phyloP scores from a whole-genome alignment of 2,888 invertebrate species.

The Microplitis manilae region DNA sequence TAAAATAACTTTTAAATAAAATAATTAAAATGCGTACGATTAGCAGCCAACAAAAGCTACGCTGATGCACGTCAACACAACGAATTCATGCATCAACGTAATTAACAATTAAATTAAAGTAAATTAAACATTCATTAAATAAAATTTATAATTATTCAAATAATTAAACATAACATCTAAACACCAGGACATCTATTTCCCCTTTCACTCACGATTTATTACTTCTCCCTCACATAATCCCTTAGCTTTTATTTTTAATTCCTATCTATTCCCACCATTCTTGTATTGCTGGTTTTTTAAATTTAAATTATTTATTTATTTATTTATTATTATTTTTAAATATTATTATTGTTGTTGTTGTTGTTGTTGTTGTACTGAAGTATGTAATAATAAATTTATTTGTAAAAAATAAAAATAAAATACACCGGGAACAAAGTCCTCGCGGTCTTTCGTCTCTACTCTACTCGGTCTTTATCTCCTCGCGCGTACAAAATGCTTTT shows the following conservation, averaged over 20 bases:
- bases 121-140: constrained; percentile 5
- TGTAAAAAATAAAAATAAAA: background rate
- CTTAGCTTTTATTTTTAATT: background rate
- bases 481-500: constrained; percentile 37
- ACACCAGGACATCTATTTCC: constrained; percentile 39
- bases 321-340: background rate
- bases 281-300: background rate
- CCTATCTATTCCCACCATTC: constrained; percentile 9
- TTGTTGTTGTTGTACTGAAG: background rate
- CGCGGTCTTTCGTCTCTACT: background rate
- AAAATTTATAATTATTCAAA: constrained; percentile 50
- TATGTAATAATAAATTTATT: too few species aligned
- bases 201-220: constrained; percentile 41
- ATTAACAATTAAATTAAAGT: constrained; percentile 3
- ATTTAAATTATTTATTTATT: background rate
- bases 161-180: constrained; percentile 49
- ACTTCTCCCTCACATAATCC: constrained; percentile 30
- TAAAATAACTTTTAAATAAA: constrained; percentile 2
- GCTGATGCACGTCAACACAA: constrained; percentile 10
- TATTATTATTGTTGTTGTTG: constrained; percentile 11
- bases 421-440: background rate
- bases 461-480: constrained; percentile 24
- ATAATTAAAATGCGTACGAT: background rate
- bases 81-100: constrained; percentile 30
- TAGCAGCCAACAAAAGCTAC: background rate